Percentiles rank a stretch among this genome's conserved stretches.
phyloP scores from a whole-genome alignment of 92 coral and sea anemone genomes.

The Porites cylindrica region DNA sequence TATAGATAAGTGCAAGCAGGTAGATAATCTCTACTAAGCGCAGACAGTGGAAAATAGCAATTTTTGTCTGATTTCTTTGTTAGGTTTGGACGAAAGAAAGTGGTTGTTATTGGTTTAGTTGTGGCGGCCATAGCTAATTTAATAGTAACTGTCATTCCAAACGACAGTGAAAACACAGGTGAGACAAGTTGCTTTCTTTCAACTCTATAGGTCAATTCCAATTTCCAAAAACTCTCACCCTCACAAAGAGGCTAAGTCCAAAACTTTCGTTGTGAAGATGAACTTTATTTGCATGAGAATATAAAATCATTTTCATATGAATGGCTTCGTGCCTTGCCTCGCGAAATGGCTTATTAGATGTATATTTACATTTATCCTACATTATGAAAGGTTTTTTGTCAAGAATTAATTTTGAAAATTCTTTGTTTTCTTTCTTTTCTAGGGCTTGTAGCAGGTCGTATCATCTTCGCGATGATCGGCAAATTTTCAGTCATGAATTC shows the following conservation, averaged over 20 bases:
- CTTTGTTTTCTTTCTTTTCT: background rate
- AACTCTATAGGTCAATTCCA: background rate
- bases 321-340: too few species aligned
- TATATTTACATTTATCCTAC: too few species aligned
- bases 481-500: constrained; percentile 92
- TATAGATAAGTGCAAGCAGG: too few species aligned
- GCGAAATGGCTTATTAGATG: too few species aligned
- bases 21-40: too few species aligned
- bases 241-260: too few species aligned
- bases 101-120: constrained; percentile 85
- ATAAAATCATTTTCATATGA: too few species aligned
- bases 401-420: background rate
- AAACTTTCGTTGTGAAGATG: too few species aligned
- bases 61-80: background rate
- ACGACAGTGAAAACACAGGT: constrained; percentile 84
- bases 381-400: background rate
- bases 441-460: constrained; percentile 95
- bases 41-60: too few species aligned
- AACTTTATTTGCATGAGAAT: background rate
- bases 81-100: constrained; percentile 93
- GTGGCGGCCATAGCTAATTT: constrained; percentile 88
- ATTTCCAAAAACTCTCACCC: too few species aligned
- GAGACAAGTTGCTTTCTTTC: background rate
- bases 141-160: constrained; percentile 81
- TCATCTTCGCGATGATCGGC: constrained; percentile 88